Base-by-base conservation (phyloP, 2,888 invertebrate species). In the Sarcophaga caerulescens region DNA sequence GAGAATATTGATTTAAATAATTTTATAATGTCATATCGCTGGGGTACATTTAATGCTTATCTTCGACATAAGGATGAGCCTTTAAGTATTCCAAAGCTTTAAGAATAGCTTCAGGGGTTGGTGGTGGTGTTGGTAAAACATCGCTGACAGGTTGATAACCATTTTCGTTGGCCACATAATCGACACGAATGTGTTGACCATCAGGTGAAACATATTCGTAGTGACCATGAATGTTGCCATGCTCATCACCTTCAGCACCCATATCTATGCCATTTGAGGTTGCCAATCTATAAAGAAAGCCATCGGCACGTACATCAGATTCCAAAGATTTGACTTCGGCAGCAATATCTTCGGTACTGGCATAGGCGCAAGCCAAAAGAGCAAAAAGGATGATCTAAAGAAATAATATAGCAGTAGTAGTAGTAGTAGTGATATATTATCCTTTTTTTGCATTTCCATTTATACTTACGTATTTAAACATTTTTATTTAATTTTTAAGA, bases 121-220 rank as follows among this genome's bases (percentile, higher is more conserved):
- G 91, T 71, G 89, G 91, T 62, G 91, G 87, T 5, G 89, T 89
- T 71, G 91, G 91, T 71, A 91, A 68, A 65, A 87, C 23, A 10
- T 87, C 80, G 8, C 91, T 85, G 73, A 71, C 65, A 17, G 88
- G 88, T 73, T 89, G 89, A 84, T 90, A 91, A 25, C 91, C 91
- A 73, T 91, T 88, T 85, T 91, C 92, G 84, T 92, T 89, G 76
- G 91, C 92, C 23, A 89, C 87, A 87, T 91, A 91, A 4, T 59
- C 23, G 17, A 92, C 78, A 23, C 88, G 77, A 25, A 91, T 76
- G 35, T 89, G 89, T 23, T 88, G 89, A 12, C 92, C 92, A 74
- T 92, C 91, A 68, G 91, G 91, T 10, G 90, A 89, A 3, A 89
- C 62, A 89, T 89, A 92, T 47, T 83, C 71, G 70, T 84, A 91